Conservation (phyloP, 2,113 vertebrate genomes). For the Numenius arquata region DNA sequence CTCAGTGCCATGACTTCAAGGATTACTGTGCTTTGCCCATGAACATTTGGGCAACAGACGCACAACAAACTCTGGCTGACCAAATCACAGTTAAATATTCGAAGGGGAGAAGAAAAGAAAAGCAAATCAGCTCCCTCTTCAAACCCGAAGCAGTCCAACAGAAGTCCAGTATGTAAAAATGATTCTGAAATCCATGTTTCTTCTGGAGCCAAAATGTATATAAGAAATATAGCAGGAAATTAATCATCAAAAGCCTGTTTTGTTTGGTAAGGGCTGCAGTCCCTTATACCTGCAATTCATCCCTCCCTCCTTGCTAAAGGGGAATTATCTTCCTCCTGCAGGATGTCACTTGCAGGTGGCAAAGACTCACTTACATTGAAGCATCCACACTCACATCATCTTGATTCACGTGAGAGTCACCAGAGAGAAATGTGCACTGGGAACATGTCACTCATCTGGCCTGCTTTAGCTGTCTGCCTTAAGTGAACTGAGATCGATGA, state of each 20-base stretch:
- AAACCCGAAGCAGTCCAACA: neutral
- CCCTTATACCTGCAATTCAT: neutral
- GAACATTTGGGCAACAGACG: neutral
- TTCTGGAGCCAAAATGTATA: neutral
- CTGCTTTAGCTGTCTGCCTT: neutral
- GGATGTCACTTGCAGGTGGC: neutral
- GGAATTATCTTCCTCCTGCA: neutral
- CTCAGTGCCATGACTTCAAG: constrained; percentile 12
- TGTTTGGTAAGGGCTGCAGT: neutral
- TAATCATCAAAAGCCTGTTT: neutral
- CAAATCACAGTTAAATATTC: neutral
- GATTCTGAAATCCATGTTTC: neutral
- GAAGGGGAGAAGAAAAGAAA: neutral
- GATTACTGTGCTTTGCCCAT: neutral
- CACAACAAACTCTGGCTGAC: neutral
- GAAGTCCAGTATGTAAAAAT: neutral
- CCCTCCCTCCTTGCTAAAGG: neutral
- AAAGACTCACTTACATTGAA: neutral
- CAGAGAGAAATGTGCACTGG: neutral
- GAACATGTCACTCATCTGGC: neutral
- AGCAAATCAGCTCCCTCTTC: neutral
- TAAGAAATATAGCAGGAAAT: neutral
- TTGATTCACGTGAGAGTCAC: neutral
- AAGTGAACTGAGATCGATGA: neutral
- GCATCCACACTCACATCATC: neutral